Evolutionary conservation across 1,140 invertebrate species (phyloP), one percentile per base, ranked within the genome.

Genomic region (Philopotamus ludificatus): DNA sequence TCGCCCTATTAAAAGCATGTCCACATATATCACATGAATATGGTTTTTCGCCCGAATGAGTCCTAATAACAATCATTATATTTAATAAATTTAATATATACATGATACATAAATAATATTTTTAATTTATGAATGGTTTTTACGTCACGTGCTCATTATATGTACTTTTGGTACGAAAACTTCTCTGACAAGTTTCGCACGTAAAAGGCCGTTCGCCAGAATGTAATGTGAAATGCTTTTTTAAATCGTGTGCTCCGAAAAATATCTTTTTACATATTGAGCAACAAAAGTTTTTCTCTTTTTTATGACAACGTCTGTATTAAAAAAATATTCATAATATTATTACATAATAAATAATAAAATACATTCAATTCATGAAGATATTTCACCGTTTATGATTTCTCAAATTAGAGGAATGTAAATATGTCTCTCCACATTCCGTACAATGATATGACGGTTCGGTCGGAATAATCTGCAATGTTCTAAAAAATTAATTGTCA

Each of bases 31-130:
- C 78, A 72, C 86, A 88, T 4, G 76, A 72, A 71, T 81, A 84
- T 3, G 85, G 84, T 64, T 85, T 81, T 47, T 87, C 84, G 2
- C 81, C 81, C 0, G 83, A 85, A 71, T 88, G 86, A 44, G 76
- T 65, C 25, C 66, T 68, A 25, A n/a, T n/a, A n/a, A n/a, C n/a
- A n/a, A n/a, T n/a, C n/a, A 39, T 47, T 10, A 42, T 12, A 7
- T 42, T 53, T 18, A 53, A 53, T 53, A 21, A 22, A 21, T 53
- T 49, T 49, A 49, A 49, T 15, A 20, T 10, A 49, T 9, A 10
- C 25, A 23, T 54, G 10, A 23, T 54, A 54, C 20, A 54, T 21
- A 8, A 23, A 20, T 54, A 12, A 23, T 20, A 12, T 39, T n/a
- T n/a, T n/a, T n/a, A n/a, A n/a, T n/a, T n/a, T n/a, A n/a, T n/a